These are phyloP conservation scores for Dendrocopos noguchii DNA, from an alignment of 2,113 vertebrate genomes.

Conservation along the genomic window DNA sequence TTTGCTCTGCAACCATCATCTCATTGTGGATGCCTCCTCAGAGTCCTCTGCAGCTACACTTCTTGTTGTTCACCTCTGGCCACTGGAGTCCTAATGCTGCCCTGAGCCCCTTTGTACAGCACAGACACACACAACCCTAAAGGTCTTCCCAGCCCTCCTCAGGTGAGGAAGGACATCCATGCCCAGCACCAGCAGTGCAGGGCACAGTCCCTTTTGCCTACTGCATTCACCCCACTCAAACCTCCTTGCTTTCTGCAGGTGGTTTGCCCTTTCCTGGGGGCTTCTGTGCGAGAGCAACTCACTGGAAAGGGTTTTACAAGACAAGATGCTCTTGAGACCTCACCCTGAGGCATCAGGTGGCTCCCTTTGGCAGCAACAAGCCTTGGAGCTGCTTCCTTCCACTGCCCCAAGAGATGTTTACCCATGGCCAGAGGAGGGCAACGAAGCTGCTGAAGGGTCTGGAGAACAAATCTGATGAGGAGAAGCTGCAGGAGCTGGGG, in stretches of 20 bases:
- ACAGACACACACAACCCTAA: no score
- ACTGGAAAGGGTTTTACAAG: neutral
- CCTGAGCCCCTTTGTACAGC: no score
- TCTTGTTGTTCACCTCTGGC: no score
- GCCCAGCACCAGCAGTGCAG: rapidly evolving
- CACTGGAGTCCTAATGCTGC: no score
- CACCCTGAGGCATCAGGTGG: neutral
- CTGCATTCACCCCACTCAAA: neutral
- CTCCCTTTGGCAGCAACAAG: rapidly evolving
- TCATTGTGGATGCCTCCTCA: no score
- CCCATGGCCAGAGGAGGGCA: no score
- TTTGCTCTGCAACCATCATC: no score
- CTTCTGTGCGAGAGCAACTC: neutral
- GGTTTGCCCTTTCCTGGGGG: neutral
- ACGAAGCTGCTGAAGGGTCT: no score
- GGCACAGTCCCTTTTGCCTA: rapidly evolving
- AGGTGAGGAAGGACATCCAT: neutral
- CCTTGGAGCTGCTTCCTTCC: neutral
- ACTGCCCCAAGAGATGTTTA: rapidly evolving
- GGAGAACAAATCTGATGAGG: no score
- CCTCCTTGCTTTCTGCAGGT: rapidly evolving
- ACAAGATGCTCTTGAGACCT: neutral
- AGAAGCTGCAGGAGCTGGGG: no score
- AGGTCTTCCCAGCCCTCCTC: neutral
- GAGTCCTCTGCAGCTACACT: no score